These are phyloP conservation scores for Anomalospiza imberbis DNA, from an alignment of 2,797 vertebrate genomes.

Conservation along the genomic window DNA sequence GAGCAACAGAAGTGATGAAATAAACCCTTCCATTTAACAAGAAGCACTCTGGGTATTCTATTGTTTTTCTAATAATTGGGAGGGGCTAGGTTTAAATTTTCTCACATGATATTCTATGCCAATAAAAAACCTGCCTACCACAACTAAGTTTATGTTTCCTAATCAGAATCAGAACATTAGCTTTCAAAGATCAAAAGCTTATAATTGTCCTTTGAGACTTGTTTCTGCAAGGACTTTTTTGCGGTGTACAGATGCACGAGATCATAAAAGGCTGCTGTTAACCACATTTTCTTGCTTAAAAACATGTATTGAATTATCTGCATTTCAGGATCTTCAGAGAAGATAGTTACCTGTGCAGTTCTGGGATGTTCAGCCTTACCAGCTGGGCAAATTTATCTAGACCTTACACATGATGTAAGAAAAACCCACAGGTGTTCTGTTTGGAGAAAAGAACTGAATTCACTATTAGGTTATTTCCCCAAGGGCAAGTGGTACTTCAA, in stretches of 20 bases:
- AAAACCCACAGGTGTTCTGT: not conserved
- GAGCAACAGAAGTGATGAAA: not conserved
- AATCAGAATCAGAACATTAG: not conserved
- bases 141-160: not conserved
- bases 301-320: not conserved
- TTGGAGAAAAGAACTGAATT: not conserved
- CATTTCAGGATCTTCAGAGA: not conserved
- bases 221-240: not conserved
- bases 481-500: not conserved
- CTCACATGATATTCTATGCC: not conserved
- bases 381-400: not conserved
- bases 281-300: not conserved
- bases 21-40: not conserved
- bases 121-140: not conserved
- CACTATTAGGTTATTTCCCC: not conserved
- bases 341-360: not conserved
- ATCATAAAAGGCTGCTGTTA: not conserved
- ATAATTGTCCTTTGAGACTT: not conserved
- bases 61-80: not conserved
- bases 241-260: not conserved
- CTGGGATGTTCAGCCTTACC: not conserved
- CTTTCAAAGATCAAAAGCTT: not conserved
- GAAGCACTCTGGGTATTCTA: rapidly evolving
- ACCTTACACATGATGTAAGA: not conserved
- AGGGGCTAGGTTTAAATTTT: not conserved